phyloP scores from a whole-genome alignment of 2,888 invertebrate species.

The Gortyna flavago region DNA sequence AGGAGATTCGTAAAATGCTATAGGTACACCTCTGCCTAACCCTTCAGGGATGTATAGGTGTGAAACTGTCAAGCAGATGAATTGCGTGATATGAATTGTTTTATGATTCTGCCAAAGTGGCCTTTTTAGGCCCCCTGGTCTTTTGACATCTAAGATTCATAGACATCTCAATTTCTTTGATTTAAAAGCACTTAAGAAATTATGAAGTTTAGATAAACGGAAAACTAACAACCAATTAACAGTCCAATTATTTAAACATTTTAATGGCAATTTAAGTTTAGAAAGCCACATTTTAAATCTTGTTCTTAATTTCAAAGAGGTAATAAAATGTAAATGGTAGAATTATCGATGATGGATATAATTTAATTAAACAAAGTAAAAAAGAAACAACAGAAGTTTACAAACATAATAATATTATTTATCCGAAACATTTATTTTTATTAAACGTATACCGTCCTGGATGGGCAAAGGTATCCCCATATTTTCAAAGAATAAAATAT shows the following conservation, averaged over 20 bases:
- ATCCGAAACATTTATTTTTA: not conserved
- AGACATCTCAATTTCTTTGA: not conserved
- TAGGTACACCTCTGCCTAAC: no score
- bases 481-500: slow-evolving; percentile 3
- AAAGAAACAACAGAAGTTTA: not conserved
- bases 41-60: no score
- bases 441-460: not conserved
- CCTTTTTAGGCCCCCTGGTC: no score
- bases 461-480: not conserved
- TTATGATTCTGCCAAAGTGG: no score
- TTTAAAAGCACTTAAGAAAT: not conserved
- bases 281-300: not conserved
- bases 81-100: no score
- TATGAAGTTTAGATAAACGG: slow-evolving; percentile 5
- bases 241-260: not conserved
- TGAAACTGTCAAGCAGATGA: no score
- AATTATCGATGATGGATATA: not conserved
- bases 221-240: slow-evolving; percentile 1
- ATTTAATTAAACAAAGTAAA: not conserved
- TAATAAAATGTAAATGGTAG: not conserved
- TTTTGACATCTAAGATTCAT: not conserved
- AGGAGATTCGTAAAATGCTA: no score
- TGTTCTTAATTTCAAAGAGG: not conserved
- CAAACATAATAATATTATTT: not conserved
- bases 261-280: not conserved